Evolutionary conservation across 2,113 vertebrate genomes (phyloP), one percentile per base, ranked within the genome.

Genomic region (Lophius piscatorius): DNA sequence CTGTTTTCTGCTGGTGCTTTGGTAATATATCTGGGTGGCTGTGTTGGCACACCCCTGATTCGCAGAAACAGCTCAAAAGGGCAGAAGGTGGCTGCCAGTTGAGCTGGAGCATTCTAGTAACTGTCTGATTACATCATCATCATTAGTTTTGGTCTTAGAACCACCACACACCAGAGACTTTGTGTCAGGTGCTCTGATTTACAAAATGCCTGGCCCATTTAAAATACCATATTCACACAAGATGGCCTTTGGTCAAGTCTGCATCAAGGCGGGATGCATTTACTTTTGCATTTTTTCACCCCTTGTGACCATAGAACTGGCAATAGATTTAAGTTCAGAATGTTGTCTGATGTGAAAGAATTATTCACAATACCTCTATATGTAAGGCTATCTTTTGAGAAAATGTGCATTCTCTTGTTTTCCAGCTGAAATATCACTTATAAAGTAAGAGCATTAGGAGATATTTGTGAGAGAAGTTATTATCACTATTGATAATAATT

Each of bases 81-180:
- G 57, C 45, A 69, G 74, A 83, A 88, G 87, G 87, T 84, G 86
- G 65, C 80, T 74, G 74, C 76, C 34, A 45, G 80, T 57, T 81
- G 49, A 63, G 69, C 64, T 12, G 48, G 65, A 61, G 42, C 70
- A 84, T 71, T 70, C 74, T 48, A 69, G 59, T 86, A 78, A 78
- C 69, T 85, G 29, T 26, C 69, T 78, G 84, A 86, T 81, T 63
- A 82, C 54, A 84, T 79, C 61, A 86, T 90, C 83, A 88, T 83
- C 84, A 78, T 88, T 88, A 88, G 81, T 81, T 82, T 82, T 76
- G 72, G 41, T 58, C 81, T 82, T 81, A 85, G 67, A 14, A 67
- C 70, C 62, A 24, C 58, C 9, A 9, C 69, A 28, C 47, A 33
- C 77, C 63, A 73, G 76, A 74, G 54, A 63, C 82, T 62, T 63